These are phyloP conservation scores for Andrena minutula DNA, from an alignment of 2,888 invertebrate species.

Conservation along the genomic window DNA sequence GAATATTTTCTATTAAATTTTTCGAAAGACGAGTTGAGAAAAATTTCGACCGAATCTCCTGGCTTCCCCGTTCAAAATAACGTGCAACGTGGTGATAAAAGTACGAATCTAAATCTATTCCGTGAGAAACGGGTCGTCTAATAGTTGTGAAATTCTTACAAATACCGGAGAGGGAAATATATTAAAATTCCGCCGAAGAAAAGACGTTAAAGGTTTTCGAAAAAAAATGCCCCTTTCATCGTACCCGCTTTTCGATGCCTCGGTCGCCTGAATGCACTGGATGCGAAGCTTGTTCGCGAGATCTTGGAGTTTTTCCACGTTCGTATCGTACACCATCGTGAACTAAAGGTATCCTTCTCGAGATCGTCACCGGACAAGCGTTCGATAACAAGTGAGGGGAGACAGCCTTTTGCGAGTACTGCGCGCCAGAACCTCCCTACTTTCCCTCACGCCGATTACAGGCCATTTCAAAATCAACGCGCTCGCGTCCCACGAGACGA, in stretches of 20 bases:
- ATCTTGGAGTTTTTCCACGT: conserved; percentile 85
- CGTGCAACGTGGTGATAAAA: not conserved
- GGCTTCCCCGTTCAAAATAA: not conserved
- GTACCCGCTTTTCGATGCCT: conserved; percentile 90
- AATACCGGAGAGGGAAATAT: not conserved
- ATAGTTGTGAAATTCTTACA: not conserved
- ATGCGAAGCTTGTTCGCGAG: conserved; percentile 89
- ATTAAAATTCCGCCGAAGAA: not conserved
- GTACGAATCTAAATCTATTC: not conserved
- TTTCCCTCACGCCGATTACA: conserved; percentile 32
- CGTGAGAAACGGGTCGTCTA: not conserved
- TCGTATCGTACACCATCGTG: conserved; percentile 76
- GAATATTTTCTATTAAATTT: not conserved
- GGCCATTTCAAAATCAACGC: conserved; percentile 34
- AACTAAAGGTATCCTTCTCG: not conserved
- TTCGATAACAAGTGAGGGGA: conserved; percentile 75
- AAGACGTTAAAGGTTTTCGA: not conserved
- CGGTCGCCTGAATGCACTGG: conserved; percentile 88
- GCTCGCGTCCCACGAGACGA: not conserved
- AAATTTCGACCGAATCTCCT: not conserved
- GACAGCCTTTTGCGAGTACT: conserved; percentile 61
- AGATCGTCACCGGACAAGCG: conserved; percentile 49
- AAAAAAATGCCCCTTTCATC: conserved; percentile 9
- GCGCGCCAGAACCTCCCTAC: conserved; percentile 63
- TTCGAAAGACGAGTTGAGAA: not conserved